These are phyloP conservation scores for Panthera uncia DNA, from an alignment of 2,113 vertebrate genomes.

Conservation along the genomic window DNA sequence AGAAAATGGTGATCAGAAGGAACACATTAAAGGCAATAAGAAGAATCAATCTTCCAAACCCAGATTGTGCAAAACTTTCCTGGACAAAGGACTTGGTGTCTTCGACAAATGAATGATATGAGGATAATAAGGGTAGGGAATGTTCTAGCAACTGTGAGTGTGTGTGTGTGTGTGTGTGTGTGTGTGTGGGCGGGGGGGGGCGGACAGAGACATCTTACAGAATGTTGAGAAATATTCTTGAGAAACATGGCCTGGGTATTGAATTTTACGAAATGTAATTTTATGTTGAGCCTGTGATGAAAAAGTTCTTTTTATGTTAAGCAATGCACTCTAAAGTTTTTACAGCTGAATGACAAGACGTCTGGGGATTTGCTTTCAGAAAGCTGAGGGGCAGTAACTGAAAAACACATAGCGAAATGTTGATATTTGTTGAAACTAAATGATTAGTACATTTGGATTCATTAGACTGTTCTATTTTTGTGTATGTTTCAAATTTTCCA, in stretches of 20 bases:
- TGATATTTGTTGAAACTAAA: constrained; percentile 48
- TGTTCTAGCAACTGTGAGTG: neutral
- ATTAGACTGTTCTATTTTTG: constrained; percentile 35
- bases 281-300: neutral
- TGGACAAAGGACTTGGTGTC: neutral
- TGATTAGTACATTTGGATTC: constrained; percentile 13
- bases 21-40: neutral
- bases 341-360: neutral
- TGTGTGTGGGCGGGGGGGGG: accelerated
- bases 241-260: constrained; percentile 28
- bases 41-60: neutral
- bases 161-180: neutral
- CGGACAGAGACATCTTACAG: neutral
- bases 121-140: neutral
- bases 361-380: constrained; percentile 44
- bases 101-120: neutral
- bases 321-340: neutral
- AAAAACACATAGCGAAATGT: constrained; percentile 3
- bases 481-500: neutral
- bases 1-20: neutral
- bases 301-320: neutral
- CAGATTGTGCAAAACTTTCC: neutral
- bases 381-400: neutral
- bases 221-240: constrained; percentile 36
- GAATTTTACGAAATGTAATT: constrained; percentile 24